Conservation (phyloP, 2,113 vertebrate species). For the Stictonetta naevosa region DNA sequence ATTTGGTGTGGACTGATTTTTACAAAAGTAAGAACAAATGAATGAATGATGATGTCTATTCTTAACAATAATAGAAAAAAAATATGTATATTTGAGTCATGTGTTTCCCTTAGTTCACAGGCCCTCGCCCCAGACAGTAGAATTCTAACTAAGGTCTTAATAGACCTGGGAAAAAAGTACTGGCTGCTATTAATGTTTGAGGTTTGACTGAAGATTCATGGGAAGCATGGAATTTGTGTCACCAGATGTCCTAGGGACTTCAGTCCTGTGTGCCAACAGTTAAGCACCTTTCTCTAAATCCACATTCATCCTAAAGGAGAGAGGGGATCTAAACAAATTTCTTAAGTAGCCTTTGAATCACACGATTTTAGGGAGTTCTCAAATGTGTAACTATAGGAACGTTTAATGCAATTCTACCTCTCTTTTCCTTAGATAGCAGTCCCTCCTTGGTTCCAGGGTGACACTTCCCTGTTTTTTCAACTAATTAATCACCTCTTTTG, state of each 20-base stretch:
- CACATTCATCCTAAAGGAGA: background rate
- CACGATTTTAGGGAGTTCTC: background rate
- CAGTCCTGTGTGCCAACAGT: background rate
- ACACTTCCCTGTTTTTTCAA: background rate
- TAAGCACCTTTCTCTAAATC: background rate
- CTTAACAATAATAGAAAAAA: background rate
- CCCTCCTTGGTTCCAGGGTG: background rate
- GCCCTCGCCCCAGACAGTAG: background rate
- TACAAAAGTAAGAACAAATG: background rate
- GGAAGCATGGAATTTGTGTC: background rate
- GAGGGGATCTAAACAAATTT: background rate
- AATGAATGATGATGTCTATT: background rate
- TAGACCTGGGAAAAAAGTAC: background rate
- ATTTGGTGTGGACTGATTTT: background rate
- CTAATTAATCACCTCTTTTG: background rate
- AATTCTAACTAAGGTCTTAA: background rate
- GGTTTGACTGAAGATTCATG: background rate
- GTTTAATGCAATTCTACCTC: background rate
- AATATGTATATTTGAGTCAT: background rate
- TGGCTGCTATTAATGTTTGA: background rate
- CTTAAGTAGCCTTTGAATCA: background rate
- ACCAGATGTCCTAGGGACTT: background rate
- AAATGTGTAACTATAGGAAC: background rate
- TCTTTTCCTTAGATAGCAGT: background rate
- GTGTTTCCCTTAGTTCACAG: background rate